These are phyloP conservation scores for Drosophila ezoana DNA, from an alignment of 2,888 invertebrate species.

Conservation along the genomic window DNA sequence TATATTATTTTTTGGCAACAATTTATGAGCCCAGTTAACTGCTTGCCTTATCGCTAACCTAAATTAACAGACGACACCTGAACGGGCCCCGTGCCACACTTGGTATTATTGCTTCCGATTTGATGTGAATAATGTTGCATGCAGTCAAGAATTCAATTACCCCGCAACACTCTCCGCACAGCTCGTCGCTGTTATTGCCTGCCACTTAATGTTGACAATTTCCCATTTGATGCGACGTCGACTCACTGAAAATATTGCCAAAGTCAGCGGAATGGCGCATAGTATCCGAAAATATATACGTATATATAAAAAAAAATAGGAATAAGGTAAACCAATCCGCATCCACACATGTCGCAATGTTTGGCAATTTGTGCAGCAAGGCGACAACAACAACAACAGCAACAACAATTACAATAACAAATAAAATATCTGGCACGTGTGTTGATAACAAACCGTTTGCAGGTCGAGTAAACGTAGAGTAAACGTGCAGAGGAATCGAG, in stretches of 20 bases:
- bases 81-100: slow-evolving; percentile 10
- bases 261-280: slow-evolving; percentile 51
- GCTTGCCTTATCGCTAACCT: slow-evolving; percentile 58
- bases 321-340: slow-evolving; percentile 61
- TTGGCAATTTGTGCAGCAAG: slow-evolving; percentile 75
- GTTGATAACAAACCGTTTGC: slow-evolving; percentile 46
- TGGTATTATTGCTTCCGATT: slow-evolving; percentile 77
- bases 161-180: slow-evolving; percentile 21
- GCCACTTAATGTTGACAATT: slow-evolving; percentile 80
- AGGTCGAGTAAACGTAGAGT: neutral
- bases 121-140: slow-evolving; percentile 73
- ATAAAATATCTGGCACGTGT: slow-evolving; percentile 54
- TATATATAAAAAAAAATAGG: slow-evolving; percentile 23
- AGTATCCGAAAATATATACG: slow-evolving; percentile 19
- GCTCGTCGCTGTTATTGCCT: slow-evolving; percentile 55
- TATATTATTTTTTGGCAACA: slow-evolving; percentile 11
- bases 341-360: slow-evolving; percentile 67
- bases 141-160: slow-evolving; percentile 77
- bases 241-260: slow-evolving; percentile 66
- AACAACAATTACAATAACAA: slow-evolving; percentile 26
- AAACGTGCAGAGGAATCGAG: neutral
- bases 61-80: slow-evolving; percentile 60
- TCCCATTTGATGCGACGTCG: slow-evolving; percentile 70
- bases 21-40: slow-evolving; percentile 29
- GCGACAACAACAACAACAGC: slow-evolving; percentile 40